Conservation (phyloP, 2,113 vertebrate genomes). For the Cnemophilus loriae region DNA sequence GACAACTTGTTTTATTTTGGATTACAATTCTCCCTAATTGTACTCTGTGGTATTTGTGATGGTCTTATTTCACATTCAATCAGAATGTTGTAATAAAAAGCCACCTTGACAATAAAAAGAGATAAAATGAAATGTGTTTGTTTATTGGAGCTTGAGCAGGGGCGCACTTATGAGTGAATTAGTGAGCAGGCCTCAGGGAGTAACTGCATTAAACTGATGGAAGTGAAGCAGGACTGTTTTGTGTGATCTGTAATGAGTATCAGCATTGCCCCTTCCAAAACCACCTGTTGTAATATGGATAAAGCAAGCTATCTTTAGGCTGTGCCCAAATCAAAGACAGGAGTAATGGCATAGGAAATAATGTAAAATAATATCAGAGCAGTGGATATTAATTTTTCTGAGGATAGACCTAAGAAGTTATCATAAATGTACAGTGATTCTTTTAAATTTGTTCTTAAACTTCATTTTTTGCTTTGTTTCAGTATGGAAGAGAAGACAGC, state of each 20-base stretch:
- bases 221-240: neutral
- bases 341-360: neutral
- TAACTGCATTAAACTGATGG: neutral
- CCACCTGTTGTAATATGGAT: neutral
- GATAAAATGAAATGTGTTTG: neutral
- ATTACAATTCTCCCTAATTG: neutral
- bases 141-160: neutral
- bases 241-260: neutral
- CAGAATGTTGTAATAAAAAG: neutral
- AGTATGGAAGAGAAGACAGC: constrained; percentile 78
- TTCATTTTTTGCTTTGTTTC: constrained; percentile 55
- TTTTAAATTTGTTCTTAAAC: neutral
- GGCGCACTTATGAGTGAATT: neutral
- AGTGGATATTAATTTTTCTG: neutral
- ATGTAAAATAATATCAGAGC: neutral
- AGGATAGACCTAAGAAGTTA: neutral
- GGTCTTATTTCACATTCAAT: neutral
- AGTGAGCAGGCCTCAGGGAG: neutral
- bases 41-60: neutral
- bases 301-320: neutral
- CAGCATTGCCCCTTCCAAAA: neutral
- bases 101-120: neutral
- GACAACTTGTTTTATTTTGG: neutral
- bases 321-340: neutral
- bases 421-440: neutral